Conservation (phyloP, 1,140 invertebrate species). For the Aphaenogaster rudis region DNA sequence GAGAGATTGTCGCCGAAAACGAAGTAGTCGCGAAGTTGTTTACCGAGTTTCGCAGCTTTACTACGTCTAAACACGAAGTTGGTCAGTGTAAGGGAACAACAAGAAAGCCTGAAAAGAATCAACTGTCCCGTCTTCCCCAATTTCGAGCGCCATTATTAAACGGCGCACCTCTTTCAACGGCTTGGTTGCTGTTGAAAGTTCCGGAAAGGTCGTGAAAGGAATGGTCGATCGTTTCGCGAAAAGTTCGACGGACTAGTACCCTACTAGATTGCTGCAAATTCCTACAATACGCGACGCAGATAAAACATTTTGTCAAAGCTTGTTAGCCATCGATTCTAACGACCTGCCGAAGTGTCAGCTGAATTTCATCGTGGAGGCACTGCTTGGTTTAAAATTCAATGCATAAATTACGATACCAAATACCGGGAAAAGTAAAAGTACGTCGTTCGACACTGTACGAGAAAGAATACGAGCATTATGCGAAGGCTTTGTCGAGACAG, state of each 20-base stretch:
- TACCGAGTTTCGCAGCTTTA: constrained; percentile 34
- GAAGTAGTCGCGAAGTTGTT: constrained; percentile 27
- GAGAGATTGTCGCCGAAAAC: constrained; percentile 15
- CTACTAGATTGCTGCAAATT: constrained; percentile 19
- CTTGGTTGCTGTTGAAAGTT: constrained; percentile 47
- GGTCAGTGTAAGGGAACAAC: constrained; percentile 20
- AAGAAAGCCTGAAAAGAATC: constrained; percentile 50
- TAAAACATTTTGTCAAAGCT: constrained; percentile 64
- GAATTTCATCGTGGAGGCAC: constrained; percentile 42
- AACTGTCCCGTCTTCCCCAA: constrained; percentile 26
- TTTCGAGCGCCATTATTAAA: constrained; percentile 62
- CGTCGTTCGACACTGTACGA: background rate
- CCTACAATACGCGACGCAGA: constrained; percentile 35
- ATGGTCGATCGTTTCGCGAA: constrained; percentile 53
- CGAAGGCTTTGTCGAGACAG: constrained; percentile 51
- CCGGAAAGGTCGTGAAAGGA: constrained; percentile 42
- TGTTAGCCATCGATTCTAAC: constrained; percentile 66
- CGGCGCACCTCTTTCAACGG: constrained; percentile 7
- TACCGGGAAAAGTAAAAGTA: constrained; percentile 58
- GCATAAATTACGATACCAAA: constrained; percentile 70
- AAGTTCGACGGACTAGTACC: constrained; percentile 48
- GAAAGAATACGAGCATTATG: constrained; percentile 59
- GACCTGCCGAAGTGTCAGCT: constrained; percentile 44
- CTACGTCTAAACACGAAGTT: constrained; percentile 40
- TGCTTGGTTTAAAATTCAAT: constrained; percentile 70